Conservation (phyloP, 2,888 invertebrate species). For the Crioceris asparagi region DNA sequence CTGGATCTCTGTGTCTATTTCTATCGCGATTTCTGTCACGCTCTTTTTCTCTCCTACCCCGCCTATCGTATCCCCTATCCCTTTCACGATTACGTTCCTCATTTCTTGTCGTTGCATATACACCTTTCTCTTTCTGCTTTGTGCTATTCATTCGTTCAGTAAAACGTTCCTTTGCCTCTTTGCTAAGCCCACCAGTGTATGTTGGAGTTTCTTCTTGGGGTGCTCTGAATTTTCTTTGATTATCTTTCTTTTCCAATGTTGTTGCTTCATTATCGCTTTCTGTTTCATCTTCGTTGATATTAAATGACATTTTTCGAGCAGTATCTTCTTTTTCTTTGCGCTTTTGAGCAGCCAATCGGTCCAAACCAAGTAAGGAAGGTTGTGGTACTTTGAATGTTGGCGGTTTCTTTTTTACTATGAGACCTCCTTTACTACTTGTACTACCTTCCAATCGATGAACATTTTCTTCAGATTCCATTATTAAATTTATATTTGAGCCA, state of each 20-base stretch:
- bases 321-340: constrained; percentile 50
- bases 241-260: constrained; percentile 27
- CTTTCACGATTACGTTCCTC: constrained; percentile 2
- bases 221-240: constrained; percentile 60
- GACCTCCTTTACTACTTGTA: constrained; percentile 52
- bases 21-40: constrained; percentile 19
- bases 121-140: constrained; percentile 56
- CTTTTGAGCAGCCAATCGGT: constrained; percentile 72
- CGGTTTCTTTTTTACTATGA: constrained; percentile 58
- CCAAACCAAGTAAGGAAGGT: constrained; percentile 70
- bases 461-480: constrained; percentile 36
- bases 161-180: constrained; percentile 62
- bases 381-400: constrained; percentile 66
- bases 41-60: constrained; percentile 21
- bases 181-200: constrained; percentile 84
- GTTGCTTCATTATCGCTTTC: constrained; percentile 33
- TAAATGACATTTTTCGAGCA: constrained; percentile 55
- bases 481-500: neutral
- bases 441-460: constrained; percentile 65
- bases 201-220: constrained; percentile 85
- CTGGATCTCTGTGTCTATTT: constrained; percentile 17
- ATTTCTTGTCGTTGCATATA: constrained; percentile 58
- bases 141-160: constrained; percentile 46
- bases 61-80: constrained; percentile 4
- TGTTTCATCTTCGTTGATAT: constrained; percentile 40